A percentile compares a stretch with the other conserved stretches of the same genome.
Conservation (phyloP, 2,113 vertebrate species). For the Coturnix japonica region DNA sequence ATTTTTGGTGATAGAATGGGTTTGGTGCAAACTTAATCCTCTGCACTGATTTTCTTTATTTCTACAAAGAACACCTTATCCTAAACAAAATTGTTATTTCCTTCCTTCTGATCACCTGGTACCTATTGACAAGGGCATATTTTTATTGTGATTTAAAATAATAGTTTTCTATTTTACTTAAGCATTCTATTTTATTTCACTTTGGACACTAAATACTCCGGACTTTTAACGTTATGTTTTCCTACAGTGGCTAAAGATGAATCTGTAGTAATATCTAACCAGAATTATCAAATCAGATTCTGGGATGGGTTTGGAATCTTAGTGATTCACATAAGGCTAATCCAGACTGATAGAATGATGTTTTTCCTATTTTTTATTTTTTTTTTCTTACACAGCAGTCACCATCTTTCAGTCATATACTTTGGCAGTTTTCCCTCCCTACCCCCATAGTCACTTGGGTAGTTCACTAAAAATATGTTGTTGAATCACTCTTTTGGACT, state of each 20-base stretch:
- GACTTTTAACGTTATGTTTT: background rate
- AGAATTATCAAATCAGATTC: accelerated
- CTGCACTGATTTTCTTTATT: background rate
- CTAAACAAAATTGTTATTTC: background rate
- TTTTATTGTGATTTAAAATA: background rate
- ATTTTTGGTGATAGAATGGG: background rate
- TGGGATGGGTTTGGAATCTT: background rate
- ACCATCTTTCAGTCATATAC: background rate
- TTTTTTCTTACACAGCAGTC: background rate
- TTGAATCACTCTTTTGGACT: background rate
- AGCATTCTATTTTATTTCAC: background rate
- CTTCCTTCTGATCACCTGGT: background rate
- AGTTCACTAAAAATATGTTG: conserved; percentile 29
- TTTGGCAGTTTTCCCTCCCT: background rate
- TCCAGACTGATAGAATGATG: background rate
- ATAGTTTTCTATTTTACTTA: background rate
- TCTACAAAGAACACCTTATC: background rate
- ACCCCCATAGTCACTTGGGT: background rate
- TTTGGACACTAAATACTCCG: background rate
- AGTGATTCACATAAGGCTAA: background rate
- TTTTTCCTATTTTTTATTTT: background rate
- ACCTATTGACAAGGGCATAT: background rate
- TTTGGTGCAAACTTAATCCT: background rate
- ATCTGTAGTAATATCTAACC: background rate
- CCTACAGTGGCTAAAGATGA: background rate